A percentile compares a stretch with the other conserved stretches of the same genome.
These are phyloP conservation scores for Acridotheres tristis DNA, from an alignment of 2,797 vertebrate species.

Conservation along the genomic window DNA sequence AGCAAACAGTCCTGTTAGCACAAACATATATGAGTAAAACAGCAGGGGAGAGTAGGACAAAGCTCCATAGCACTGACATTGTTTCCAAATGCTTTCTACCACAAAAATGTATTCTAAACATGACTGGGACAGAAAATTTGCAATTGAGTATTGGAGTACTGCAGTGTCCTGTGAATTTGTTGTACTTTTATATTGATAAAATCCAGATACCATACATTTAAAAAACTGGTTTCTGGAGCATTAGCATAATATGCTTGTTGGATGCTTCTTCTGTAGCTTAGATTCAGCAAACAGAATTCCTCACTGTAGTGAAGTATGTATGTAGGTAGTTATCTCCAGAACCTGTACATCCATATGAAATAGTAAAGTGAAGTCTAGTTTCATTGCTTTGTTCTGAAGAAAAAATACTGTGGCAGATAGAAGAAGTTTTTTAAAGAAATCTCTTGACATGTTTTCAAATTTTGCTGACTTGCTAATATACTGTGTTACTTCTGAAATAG, in stretches of 20 bases:
- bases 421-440: neutral
- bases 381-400: neutral
- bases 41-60: neutral
- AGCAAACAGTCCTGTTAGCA: rapidly evolving
- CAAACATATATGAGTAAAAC: rapidly evolving
- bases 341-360: neutral
- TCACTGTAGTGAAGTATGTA: neutral
- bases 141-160: neutral
- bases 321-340: neutral
- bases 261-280: neutral
- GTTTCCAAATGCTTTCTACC: neutral
- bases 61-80: neutral
- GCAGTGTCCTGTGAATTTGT: neutral
- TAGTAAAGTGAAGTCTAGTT: neutral
- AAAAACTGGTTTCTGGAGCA: neutral
- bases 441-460: neutral
- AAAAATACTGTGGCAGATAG: neutral
- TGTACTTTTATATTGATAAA: neutral
- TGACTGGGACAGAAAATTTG: neutral
- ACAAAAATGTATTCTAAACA: neutral
- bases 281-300: neutral
- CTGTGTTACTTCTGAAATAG: neutral
- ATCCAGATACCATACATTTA: neutral
- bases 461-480: neutral
- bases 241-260: neutral